phyloP scores from a whole-genome alignment of 2,888 invertebrate genomes.

The Plutella xylostella region DNA sequence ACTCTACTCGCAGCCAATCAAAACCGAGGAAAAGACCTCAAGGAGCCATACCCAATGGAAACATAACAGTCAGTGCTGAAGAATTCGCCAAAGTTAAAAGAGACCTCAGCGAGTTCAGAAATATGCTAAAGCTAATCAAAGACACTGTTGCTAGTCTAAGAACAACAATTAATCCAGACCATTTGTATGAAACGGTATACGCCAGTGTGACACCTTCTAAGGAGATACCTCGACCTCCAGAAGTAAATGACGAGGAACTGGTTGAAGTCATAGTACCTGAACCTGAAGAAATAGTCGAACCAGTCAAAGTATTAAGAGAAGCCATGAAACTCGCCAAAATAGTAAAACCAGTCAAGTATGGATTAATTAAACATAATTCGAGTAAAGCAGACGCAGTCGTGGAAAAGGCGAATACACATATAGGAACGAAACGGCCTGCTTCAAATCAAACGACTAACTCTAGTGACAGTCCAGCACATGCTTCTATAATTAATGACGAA shows the following conservation, averaged over 20 bases:
- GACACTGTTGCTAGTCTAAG: background rate
- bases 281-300: background rate
- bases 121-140: background rate
- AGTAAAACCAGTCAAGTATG: background rate
- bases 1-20: background rate
- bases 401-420: background rate
- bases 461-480: no score
- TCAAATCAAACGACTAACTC: no score
- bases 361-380: constrained; percentile 1
- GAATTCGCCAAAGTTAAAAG: constrained; percentile 2
- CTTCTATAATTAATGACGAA: no score
- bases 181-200: background rate
- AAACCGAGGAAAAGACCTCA: background rate
- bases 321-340: background rate
- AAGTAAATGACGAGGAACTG: background rate
- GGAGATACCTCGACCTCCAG: no score
- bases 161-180: background rate
- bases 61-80: background rate
- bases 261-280: background rate
- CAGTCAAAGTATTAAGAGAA: background rate
- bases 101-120: background rate
- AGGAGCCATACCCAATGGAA: background rate
- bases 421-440: background rate
- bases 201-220: background rate
- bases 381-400: background rate